Base-by-base conservation (phyloP, 2,113 vertebrate genomes). In the Callocephalon fimbriatum region DNA sequence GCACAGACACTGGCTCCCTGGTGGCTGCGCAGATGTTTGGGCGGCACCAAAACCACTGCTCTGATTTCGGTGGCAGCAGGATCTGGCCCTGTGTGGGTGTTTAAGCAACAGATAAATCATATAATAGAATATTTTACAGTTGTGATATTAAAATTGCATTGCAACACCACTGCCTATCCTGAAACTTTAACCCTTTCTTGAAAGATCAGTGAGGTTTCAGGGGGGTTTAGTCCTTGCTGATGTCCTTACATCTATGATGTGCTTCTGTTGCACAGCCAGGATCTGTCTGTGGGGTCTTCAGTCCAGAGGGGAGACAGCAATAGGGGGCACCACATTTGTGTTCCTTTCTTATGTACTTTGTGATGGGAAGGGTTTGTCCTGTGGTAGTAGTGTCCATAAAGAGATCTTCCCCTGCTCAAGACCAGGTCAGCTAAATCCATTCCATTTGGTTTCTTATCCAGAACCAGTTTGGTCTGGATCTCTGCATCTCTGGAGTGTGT, bases 341-440 rank as follows among this genome's bases (percentile, higher is more conserved):
- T 40, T 56, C 12, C 31, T 61, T 29, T 47, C 32, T 37, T 25
- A 16, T 7, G 21, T 16, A 15, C 15, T 13, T 79, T 3, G 0
- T 1, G 27, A 27, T 22, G 29, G 58, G 61, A 63, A 61, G 37
- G 58, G 44, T 79, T 90, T 88, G 23, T 45, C n/a, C 54, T 7
- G 29, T 23, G 31, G 15, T 3, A 2, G n/a, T 3, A 15, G n/a
- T 8, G n/a, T 42, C 37, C 17, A 1, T 9, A 9, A 0, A 23
- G 50, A 44, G 29, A 22, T 31, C 26, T 67, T 44, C 17, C 56
- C 12, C 12, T 6, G 50, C 18, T 42, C 0, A 0, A 15, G 66
- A 42, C 45, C 6, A 17, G 61, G 22, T 12, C 45, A 61, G 56
- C 14, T n/a, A 35, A 23, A 58, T 58, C 32, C 21, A 35, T 58